Percentiles rank a stretch among this genome's conserved stretches.
Evolutionary conservation across 2,888 invertebrate species (phyloP).

Genomic region (Calameuta pallipes): DNA sequence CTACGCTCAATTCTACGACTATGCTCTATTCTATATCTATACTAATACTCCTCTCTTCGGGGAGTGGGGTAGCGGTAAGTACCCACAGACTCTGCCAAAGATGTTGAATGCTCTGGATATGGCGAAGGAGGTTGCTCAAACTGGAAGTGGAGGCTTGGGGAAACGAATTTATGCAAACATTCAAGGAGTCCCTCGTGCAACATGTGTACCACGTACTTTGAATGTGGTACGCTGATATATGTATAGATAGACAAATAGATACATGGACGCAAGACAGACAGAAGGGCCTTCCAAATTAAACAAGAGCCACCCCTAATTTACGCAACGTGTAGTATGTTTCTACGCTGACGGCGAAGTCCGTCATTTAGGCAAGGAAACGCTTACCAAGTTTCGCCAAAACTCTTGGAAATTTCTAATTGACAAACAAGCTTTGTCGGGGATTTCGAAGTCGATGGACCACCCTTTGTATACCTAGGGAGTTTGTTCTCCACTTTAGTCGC

Average conservation of each 20-base stretch:
- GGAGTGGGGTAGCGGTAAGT: neutral
- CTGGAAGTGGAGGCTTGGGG: neutral
- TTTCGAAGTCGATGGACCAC: neutral
- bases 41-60: neutral
- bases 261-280: slow-evolving; percentile 13
- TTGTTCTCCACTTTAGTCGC: neutral
- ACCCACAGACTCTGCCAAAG: neutral
- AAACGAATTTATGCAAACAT: slow-evolving; percentile 38
- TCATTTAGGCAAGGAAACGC: neutral
- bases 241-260: neutral
- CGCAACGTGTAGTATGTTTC: slow-evolving; percentile 20
- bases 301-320: slow-evolving; percentile 54
- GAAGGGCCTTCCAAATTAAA: slow-evolving; percentile 54
- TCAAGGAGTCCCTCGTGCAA: slow-evolving; percentile 23
- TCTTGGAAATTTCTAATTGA: neutral
- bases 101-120: neutral
- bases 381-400: neutral
- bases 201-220: slow-evolving; percentile 22
- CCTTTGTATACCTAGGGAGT: neutral
- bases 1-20: neutral
- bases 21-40: neutral
- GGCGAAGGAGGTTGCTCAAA: neutral
- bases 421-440: neutral
- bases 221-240: neutral
- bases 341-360: neutral